Base-by-base conservation (phyloP, 2,797 vertebrate species). In the Poeciliopsis gracilis region DNA sequence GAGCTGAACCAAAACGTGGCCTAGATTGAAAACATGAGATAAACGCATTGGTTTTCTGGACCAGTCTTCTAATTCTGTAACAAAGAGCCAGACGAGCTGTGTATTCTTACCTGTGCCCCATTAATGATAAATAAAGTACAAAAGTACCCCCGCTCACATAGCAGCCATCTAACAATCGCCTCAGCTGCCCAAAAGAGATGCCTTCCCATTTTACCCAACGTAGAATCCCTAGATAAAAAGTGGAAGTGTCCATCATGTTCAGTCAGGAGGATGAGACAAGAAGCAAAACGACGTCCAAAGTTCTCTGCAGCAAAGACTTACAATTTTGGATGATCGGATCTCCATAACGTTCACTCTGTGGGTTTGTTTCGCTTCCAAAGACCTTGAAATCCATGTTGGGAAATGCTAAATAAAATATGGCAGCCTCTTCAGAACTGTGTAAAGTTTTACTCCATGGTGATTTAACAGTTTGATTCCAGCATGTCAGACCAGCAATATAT, bases 61-160 rank as follows among this genome's bases (percentile, higher is more conserved):
- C 61, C 84, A n/a, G 86, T 88, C 89, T 84, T 81, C 89, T 85
- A 47, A 88, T 91, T 91, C 89, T 91, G 87, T 82, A 89, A 90
- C 83, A 84, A 84, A 87, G 82, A 77, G 93, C 88, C 91, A 92
- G 77, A 81, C 86, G 91, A 92, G 93, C 92, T 87, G 80, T 33
- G 79, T 89, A 88, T 90, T 91, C 92, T 92, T 92, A 93, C 92
- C 92, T 4, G 88, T 2, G 72, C 77, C 73, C 85, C 90, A 95
- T 95, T 94, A 95, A 95, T 95, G 92, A 95, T 95, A 93, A 88
- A 95, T 85, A 81, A 87, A 88, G 91, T 94, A 95, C 93, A 95
- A 95, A 95, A 88, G 91, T 82, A 93, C 85, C 79, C 80, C 84
- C 77, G 88, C 89, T 92, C 88, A 20, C 87, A 91, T 95, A 88